phyloP scores from a whole-genome alignment of 1,140 invertebrate genomes.

The Phymorhynchus buccinoides region DNA sequence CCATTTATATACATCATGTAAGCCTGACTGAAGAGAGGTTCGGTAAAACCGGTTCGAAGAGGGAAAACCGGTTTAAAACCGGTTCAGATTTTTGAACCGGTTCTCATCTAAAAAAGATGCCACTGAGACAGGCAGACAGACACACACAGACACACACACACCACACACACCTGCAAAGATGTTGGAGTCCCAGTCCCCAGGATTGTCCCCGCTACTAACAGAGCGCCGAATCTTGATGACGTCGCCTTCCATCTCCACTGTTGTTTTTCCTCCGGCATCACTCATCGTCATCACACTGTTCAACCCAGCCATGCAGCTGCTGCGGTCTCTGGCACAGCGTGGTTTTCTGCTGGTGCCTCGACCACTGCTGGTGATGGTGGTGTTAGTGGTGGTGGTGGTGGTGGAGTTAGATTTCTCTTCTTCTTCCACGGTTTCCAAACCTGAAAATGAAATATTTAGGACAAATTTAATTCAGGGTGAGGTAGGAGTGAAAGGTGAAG shows the following conservation, averaged over 20 bases:
- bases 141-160: too few relatives aligned
- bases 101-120: too few relatives aligned
- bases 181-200: slow-evolving; percentile 40
- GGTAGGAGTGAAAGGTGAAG: too few relatives aligned
- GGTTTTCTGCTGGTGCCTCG: background rate
- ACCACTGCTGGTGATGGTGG: background rate
- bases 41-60: too few relatives aligned
- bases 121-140: too few relatives aligned
- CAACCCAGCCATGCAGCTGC: background rate
- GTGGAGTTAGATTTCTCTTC: background rate
- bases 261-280: background rate
- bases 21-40: too few relatives aligned
- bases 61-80: too few relatives aligned
- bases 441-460: too few relatives aligned
- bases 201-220: slow-evolving; percentile 35
- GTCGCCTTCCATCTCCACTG: slow-evolving; percentile 36
- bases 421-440: slow-evolving; percentile 5
- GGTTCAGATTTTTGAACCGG: too few relatives aligned
- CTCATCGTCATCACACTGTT: slow-evolving; percentile 26
- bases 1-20: too few relatives aligned
- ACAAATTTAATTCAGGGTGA: too few relatives aligned
- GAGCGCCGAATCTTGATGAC: slow-evolving; percentile 36
- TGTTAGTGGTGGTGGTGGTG: background rate
- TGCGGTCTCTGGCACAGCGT: background rate
- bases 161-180: slow-evolving; percentile 56